These are phyloP conservation scores for Pygoscelis antarcticus DNA, from an alignment of 2,113 vertebrate species.

Conservation along the genomic window DNA sequence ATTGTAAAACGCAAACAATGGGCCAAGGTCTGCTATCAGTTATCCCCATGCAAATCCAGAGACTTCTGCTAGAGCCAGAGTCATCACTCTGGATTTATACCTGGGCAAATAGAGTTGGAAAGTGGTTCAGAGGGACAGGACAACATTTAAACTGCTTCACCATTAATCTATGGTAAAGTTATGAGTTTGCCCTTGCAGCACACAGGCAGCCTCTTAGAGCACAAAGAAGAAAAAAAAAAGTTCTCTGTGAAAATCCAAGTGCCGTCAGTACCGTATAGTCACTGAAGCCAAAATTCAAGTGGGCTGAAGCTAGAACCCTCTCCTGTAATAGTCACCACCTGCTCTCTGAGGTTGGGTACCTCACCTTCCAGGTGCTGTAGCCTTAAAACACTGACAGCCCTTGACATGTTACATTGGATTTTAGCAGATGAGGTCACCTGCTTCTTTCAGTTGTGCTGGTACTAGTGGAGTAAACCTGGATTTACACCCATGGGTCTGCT, in stretches of 20 bases:
- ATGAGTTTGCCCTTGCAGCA: background rate
- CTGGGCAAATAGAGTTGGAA: background rate
- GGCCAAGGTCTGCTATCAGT: background rate
- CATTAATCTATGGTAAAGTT: background rate
- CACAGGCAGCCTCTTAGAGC: background rate
- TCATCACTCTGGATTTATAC: background rate
- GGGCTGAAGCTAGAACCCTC: background rate
- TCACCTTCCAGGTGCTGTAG: background rate
- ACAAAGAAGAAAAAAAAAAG: background rate
- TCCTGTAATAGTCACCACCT: background rate
- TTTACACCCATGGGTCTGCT: background rate
- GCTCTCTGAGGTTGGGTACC: background rate
- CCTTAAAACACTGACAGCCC: background rate
- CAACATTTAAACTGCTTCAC: background rate
- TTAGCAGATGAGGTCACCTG: background rate
- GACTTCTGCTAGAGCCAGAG: background rate
- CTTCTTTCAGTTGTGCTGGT: background rate
- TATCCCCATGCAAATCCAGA: background rate
- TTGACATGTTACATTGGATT: background rate
- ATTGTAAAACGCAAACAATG: background rate
- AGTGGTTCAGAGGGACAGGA: background rate
- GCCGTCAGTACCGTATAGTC: fast-evolving
- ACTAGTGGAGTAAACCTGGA: background rate
- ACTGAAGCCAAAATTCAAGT: background rate
- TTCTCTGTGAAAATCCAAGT: background rate